Evolutionary conservation across 2,888 invertebrate genomes (phyloP).

Genomic region (Drosophila tripunctata): DNA sequence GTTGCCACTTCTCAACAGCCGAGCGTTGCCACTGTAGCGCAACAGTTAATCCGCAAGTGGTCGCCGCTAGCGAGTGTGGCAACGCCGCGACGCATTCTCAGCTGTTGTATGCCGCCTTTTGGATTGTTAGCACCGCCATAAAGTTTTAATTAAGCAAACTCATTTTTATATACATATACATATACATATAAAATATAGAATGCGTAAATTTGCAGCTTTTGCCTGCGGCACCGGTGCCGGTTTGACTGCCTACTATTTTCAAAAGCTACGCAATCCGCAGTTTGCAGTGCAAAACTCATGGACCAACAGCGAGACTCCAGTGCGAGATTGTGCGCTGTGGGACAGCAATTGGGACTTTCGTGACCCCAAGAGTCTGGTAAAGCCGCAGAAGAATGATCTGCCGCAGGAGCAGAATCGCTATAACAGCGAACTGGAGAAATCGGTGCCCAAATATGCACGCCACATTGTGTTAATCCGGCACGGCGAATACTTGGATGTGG

Average conservation of each 20-base stretch:
- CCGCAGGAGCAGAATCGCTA: conserved; percentile 88
- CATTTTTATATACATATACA: too few relatives aligned
- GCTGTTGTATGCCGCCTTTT: conserved; percentile 49
- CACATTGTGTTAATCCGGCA: conserved; percentile 96
- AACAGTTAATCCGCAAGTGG: background rate
- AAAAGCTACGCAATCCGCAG: conserved; percentile 84
- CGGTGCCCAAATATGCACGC: conserved; percentile 86
- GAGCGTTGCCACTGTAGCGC: background rate
- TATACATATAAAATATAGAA: conserved; percentile 1
- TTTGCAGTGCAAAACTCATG: conserved; percentile 87
- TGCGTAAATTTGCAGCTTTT: conserved; percentile 81
- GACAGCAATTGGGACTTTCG: conserved; percentile 96
- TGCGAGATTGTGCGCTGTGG: conserved; percentile 87
- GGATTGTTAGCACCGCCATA: background rate
- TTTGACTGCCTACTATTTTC: conserved; percentile 87
- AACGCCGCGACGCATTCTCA: conserved; percentile 14
- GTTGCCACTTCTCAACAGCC: background rate
- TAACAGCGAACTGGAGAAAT: conserved; percentile 88
- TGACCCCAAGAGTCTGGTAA: conserved; percentile 89
- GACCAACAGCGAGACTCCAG: conserved; percentile 85
- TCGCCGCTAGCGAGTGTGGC: conserved; percentile 1
- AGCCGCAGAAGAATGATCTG: conserved; percentile 85
- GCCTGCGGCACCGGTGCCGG: conserved; percentile 89
- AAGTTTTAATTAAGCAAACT: background rate
- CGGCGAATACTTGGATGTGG: conserved; percentile 95